Percentiles rank a stretch among this genome's conserved stretches.
Evolutionary conservation across 2,113 vertebrate species (phyloP).

Genomic region (Pionites leucogaster): DNA sequence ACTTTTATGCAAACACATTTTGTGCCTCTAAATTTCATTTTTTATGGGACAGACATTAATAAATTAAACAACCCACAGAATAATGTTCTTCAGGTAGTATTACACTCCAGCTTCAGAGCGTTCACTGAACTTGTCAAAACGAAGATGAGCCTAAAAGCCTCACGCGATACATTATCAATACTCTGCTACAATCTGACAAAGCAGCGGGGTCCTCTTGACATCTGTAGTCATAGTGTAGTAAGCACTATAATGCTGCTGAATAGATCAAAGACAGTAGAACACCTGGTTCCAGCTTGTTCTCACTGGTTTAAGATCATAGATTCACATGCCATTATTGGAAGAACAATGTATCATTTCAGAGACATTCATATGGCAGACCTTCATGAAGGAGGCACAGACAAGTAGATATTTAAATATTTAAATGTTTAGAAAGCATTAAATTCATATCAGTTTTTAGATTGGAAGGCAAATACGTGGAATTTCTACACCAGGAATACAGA

Average conservation of each 20-base stretch:
- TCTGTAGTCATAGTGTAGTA: accelerated
- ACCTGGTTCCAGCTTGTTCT: background rate
- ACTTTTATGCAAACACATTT: background rate
- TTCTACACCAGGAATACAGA: background rate
- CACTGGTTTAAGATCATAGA: background rate
- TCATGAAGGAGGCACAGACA: background rate
- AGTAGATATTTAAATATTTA: background rate
- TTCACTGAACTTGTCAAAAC: background rate
- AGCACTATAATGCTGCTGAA: background rate
- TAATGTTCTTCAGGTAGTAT: background rate
- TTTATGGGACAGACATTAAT: background rate
- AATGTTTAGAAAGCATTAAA: background rate
- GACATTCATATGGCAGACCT: background rate
- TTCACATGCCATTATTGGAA: background rate
- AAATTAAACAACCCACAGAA: background rate
- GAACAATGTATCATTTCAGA: background rate
- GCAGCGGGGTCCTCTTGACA: background rate
- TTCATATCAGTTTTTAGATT: background rate
- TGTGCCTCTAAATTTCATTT: background rate
- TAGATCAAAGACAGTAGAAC: background rate
- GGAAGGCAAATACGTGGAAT: background rate
- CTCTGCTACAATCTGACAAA: background rate
- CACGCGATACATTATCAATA: accelerated
- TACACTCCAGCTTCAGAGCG: background rate
- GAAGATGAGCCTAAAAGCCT: background rate